These are phyloP conservation scores for Sebastes itinus DNA, from an alignment of 2,797 vertebrate genomes.

Conservation along the genomic window DNA sequence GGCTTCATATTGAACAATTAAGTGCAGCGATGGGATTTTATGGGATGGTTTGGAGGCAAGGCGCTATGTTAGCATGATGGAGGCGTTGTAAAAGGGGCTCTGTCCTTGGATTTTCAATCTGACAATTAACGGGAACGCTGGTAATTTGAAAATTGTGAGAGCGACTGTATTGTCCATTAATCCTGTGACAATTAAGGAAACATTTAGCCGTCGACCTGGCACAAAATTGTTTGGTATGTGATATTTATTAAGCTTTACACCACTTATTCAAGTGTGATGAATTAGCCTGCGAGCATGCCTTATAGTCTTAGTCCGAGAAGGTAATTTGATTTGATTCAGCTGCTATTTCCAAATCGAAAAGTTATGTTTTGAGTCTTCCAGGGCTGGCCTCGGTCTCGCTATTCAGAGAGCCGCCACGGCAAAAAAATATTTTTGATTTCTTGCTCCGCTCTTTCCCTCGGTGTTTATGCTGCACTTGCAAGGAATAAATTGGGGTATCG, in stretches of 20 bases:
- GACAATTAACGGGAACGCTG: constrained; percentile 76
- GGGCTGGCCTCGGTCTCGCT: constrained; percentile 28
- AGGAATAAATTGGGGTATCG: constrained; percentile 61
- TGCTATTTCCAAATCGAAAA: constrained; percentile 46
- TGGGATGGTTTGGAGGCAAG: constrained; percentile 82
- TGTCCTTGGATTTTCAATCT: constrained; percentile 81
- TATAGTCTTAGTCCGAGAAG: constrained; percentile 11
- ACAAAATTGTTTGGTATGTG: constrained; percentile 48
- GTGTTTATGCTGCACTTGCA: constrained; percentile 64
- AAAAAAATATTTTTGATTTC: constrained; percentile 57
- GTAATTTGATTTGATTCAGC: constrained; percentile 55
- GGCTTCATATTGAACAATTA: constrained; percentile 89
- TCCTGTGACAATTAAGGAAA: constrained; percentile 62
- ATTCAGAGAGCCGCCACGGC: constrained; percentile 13
- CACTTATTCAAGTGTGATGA: constrained; percentile 43
- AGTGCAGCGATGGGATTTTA: constrained; percentile 83
- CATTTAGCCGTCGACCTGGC: constrained; percentile 44
- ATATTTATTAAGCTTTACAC: constrained; percentile 55
- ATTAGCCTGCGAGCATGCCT: constrained; percentile 26
- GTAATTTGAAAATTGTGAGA: constrained; percentile 69
- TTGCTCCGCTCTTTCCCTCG: constrained; percentile 23
- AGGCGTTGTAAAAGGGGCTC: constrained; percentile 58
- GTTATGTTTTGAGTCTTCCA: constrained; percentile 51
- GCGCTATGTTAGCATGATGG: constrained; percentile 72
- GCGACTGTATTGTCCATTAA: constrained; percentile 65